Base-by-base conservation (phyloP, 2,888 invertebrate species). In the Diarsia brunnea region DNA sequence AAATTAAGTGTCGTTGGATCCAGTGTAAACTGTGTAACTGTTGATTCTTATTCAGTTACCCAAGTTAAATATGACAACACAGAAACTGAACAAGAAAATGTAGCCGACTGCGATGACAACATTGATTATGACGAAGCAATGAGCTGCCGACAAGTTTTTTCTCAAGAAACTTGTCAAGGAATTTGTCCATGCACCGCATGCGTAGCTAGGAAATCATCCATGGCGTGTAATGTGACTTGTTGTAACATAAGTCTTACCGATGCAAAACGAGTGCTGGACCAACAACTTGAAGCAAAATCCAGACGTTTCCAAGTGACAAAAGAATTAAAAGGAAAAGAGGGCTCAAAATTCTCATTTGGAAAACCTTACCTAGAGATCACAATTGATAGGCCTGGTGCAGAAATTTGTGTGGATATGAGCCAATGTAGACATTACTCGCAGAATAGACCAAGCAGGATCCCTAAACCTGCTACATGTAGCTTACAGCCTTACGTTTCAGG, bases 371-470 rank as follows among this genome's bases (percentile, higher is more conserved):
- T 93, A 60, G 89, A 93, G 65, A 93, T 93, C 24, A 90, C 88
- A 61, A 91, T 93, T 47, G 91, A 92, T 49, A 89, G 86, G 66
- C 91, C 92, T 10, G 92, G 21, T 88, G 89, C 81, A 76, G 91
- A 82, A 79, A 87, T 82, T 24, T 84, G 43, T 81, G 81, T 76
- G 68, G 76, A 75, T 67, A 73, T 86, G 49, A 51, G 5, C 16
- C 69, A 73, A 31, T 60, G n/a, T n/a, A 64, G 63, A 7, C 69
- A 65, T 31, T 43, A 49, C 3, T 47, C 61, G 7, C 60, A n/a
- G 7, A 8, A 8, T 8, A 81, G 43, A 43, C 82, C 80, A 11
- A 87, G 87, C 55, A 88, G 69, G 27, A 87, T 87, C 11, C 87
- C 87, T 4, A 87, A 88, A 55, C 84, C 27, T 8, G 67, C 68